Conservation (phyloP, 2,888 invertebrate genomes). For the Pegoplata infirma region DNA sequence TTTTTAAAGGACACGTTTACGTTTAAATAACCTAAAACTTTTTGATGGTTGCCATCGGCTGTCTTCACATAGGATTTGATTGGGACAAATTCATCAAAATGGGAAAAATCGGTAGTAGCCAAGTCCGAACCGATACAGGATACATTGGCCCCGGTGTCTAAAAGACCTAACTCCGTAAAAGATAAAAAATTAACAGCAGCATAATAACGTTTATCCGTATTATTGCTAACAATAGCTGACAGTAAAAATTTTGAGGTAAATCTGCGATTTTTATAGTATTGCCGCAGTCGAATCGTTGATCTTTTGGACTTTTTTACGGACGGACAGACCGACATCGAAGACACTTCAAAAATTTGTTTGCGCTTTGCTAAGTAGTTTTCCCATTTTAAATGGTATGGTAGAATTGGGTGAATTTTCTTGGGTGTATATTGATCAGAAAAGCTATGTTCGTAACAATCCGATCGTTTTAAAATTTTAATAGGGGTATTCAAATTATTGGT, state of each 20-base stretch:
- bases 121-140: slow-evolving; percentile 5
- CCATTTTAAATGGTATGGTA: background rate
- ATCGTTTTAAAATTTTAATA: background rate
- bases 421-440: too few species aligned
- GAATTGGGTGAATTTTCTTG: background rate
- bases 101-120: background rate
- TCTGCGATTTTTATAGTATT: background rate
- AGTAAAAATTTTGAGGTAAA: background rate
- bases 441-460: too few species aligned
- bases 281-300: background rate
- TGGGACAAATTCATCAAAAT: background rate
- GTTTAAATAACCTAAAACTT: background rate
- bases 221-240: background rate
- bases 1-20: background rate
- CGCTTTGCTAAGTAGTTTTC: background rate
- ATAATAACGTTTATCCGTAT: background rate
- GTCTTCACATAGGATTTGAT: background rate
- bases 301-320: background rate
- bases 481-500: too few species aligned
- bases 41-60: background rate
- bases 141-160: slow-evolving; percentile 16
- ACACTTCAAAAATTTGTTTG: background rate
- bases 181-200: background rate
- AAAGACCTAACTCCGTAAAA: slow-evolving; percentile 4
- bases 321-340: too few species aligned